phyloP scores from a whole-genome alignment of 2,888 invertebrate genomes.

The Autographa gamma region DNA sequence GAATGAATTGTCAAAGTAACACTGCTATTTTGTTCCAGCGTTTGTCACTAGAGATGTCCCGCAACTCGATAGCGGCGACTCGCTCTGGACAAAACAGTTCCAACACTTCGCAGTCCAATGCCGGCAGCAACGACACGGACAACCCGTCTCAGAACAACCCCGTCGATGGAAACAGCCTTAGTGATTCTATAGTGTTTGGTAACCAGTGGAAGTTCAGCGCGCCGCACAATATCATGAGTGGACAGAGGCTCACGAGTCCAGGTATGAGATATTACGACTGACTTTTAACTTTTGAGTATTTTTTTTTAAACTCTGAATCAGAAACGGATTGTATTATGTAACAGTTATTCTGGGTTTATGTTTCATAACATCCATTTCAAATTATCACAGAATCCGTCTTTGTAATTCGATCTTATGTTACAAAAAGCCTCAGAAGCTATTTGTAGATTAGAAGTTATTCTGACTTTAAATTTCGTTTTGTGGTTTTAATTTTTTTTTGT shows the following conservation, averaged over 20 bases:
- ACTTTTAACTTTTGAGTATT: too few relatives aligned
- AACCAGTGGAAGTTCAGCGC: constrained; percentile 78
- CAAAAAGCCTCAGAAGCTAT: too few relatives aligned
- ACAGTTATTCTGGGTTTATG: too few relatives aligned
- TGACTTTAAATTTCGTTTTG: too few relatives aligned
- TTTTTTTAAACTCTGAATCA: too few relatives aligned
- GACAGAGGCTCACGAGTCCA: constrained; percentile 72
- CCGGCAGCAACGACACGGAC: constrained; percentile 64
- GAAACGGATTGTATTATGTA: too few relatives aligned
- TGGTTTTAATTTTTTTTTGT: neutral
- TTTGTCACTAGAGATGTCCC: constrained; percentile 91
- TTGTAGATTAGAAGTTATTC: too few relatives aligned
- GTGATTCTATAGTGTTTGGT: constrained; percentile 71
- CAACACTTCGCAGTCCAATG: constrained; percentile 54
- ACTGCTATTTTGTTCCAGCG: constrained; percentile 79
- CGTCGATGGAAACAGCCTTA: constrained; percentile 76
- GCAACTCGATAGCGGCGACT: constrained; percentile 90
- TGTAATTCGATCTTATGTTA: too few relatives aligned
- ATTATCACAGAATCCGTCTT: too few relatives aligned
- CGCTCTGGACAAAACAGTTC: constrained; percentile 66
- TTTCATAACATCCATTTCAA: too few relatives aligned
- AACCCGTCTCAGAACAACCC: constrained; percentile 81
- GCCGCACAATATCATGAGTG: constrained; percentile 67
- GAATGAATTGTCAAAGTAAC: neutral
- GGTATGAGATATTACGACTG: constrained; percentile 57